phyloP scores from a whole-genome alignment of 2,888 invertebrate genomes.

The Abscondita cerata region DNA sequence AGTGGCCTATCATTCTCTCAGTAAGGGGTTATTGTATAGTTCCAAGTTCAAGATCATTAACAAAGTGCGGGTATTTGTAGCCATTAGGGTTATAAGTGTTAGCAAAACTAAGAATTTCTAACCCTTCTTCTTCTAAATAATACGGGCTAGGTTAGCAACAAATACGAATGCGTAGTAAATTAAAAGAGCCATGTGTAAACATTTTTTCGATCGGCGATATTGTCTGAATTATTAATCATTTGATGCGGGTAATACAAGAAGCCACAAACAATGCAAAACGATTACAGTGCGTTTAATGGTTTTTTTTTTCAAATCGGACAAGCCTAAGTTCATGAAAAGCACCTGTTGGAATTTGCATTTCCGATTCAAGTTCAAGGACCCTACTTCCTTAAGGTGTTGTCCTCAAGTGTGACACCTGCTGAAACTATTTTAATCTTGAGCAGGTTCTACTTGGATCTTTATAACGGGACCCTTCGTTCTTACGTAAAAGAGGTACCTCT shows the following conservation, averaged over 20 bases:
- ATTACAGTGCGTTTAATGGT: constrained; percentile 18
- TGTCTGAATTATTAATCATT: constrained; percentile 11
- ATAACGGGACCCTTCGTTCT: constrained; percentile 19
- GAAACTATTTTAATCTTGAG: constrained; percentile 22
- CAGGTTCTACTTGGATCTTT: constrained; percentile 21
- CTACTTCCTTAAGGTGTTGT: constrained; percentile 1
- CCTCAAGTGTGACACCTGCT: constrained; percentile 16
- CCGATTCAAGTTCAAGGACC: constrained; percentile 1
- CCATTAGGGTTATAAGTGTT: constrained; percentile 19
- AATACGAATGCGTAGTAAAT: constrained; percentile 13
- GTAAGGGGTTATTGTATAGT: constrained; percentile 30
- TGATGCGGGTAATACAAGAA: constrained; percentile 29
- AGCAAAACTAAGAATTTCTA: constrained; percentile 4
- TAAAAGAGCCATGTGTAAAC: constrained; percentile 30
- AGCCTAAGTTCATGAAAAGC: too few relatives aligned
- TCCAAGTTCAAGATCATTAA: constrained; percentile 32
- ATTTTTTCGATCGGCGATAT: constrained; percentile 11
- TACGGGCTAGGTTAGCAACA: constrained; percentile 18
- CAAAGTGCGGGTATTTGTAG: constrained; percentile 29
- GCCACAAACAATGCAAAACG: constrained; percentile 18
- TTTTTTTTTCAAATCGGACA: too few relatives aligned
- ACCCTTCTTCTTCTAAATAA: constrained; percentile 1
- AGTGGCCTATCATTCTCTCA: constrained; percentile 19
- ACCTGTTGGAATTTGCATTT: constrained; percentile 11
- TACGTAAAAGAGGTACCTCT: constrained; percentile 6